Evolutionary conservation across 1,140 invertebrate species (phyloP).

Genomic region (Drosophila sp.): DNA sequence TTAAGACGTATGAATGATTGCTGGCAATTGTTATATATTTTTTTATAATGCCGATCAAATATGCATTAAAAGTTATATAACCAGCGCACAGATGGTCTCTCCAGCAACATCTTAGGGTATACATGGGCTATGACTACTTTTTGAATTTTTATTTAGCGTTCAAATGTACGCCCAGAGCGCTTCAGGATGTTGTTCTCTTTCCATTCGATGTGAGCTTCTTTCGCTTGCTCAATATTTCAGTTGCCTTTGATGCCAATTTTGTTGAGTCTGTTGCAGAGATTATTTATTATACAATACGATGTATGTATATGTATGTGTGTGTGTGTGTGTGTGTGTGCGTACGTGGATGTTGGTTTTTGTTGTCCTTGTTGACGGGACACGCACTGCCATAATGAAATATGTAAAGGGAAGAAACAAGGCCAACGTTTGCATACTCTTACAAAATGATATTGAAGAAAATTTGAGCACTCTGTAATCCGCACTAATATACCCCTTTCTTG

Average conservation of each 20-base stretch:
- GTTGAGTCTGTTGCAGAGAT: constrained; percentile 5
- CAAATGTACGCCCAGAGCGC: constrained; percentile 14
- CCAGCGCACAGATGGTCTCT: no score
- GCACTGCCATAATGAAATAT: constrained; percentile 8
- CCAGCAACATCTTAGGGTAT: no score
- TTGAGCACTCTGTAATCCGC: no score
- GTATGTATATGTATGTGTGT: neutral
- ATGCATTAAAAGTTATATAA: no score
- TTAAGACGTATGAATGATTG: no score
- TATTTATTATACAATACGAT: neutral
- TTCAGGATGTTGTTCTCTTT: neutral
- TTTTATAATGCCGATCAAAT: no score
- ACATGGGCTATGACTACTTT: no score
- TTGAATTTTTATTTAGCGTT: neutral
- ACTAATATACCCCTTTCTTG: no score
- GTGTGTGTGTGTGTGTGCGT: no score
- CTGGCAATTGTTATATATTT: no score
- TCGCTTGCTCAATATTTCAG: neutral
- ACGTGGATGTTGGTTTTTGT: neutral
- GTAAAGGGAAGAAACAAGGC: neutral
- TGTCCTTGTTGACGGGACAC: neutral
- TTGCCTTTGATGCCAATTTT: constrained; percentile 10
- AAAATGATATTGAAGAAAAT: neutral
- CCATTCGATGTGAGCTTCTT: neutral
- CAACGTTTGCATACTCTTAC: neutral